A percentile compares a stretch with the other conserved stretches of the same genome.
phyloP scores from a whole-genome alignment of 2,888 invertebrate genomes.

The Acrobasis repandana region DNA sequence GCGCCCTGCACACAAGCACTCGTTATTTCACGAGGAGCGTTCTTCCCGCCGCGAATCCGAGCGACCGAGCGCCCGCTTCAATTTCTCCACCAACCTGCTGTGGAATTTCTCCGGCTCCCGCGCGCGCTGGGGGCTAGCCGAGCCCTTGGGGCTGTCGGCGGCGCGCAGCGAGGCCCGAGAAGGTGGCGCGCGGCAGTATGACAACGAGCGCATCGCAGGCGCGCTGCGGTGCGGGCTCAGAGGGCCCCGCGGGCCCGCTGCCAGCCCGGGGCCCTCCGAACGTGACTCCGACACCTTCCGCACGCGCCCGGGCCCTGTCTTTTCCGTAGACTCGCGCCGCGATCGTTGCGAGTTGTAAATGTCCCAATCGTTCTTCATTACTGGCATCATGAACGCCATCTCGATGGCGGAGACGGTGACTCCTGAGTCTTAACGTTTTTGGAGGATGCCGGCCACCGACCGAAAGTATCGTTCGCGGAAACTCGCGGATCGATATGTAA shows the following conservation, averaged over 20 bases:
- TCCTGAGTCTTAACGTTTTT: slow-evolving; percentile 75
- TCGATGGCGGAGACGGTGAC: slow-evolving; percentile 67
- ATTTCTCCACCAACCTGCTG: slow-evolving; percentile 89
- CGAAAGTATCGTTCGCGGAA: slow-evolving; percentile 49
- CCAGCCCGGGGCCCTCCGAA: slow-evolving; percentile 88
- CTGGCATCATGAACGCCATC: slow-evolving; percentile 98
- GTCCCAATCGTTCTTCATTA: slow-evolving; percentile 96
- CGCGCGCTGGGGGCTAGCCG: slow-evolving; percentile 85
- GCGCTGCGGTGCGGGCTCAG: slow-evolving; percentile 86
- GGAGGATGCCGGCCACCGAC: slow-evolving; percentile 50
- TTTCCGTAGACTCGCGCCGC: slow-evolving; percentile 86
- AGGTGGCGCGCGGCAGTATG: slow-evolving; percentile 75
- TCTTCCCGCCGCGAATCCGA: slow-evolving; percentile 75
- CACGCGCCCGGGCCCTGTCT: slow-evolving; percentile 72
- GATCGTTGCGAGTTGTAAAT: slow-evolving; percentile 93
- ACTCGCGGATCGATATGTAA: slow-evolving; percentile 55
- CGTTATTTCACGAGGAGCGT: slow-evolving; percentile 81
- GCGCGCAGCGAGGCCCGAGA: slow-evolving; percentile 84
- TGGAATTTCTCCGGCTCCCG: slow-evolving; percentile 88
- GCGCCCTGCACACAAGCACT: slow-evolving; percentile 79
- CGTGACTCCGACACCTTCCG: slow-evolving; percentile 89
- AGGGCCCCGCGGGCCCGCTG: slow-evolving; percentile 79
- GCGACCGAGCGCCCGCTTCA: slow-evolving; percentile 87
- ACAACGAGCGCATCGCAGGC: slow-evolving; percentile 84
- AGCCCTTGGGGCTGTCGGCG: slow-evolving; percentile 86